Evolutionary conservation across 2,113 vertebrate genomes (phyloP).

Genomic region (Atlantisia rogersi): DNA sequence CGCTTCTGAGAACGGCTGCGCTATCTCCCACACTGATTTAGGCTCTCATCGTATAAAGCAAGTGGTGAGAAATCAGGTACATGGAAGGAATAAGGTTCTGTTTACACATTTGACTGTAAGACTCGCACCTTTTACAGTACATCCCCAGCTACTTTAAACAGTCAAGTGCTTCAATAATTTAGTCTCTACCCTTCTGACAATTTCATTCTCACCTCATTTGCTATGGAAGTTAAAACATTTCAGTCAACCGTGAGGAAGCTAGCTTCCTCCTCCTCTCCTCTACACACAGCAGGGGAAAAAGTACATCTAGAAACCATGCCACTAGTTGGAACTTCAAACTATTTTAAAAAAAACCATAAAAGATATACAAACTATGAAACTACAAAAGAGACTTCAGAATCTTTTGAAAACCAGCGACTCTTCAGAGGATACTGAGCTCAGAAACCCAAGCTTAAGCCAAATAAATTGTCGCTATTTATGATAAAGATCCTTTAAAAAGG

Average conservation of each 20-base stretch:
- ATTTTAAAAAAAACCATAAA: not conserved
- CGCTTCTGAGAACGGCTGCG: not conserved
- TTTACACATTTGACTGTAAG: slow-evolving; percentile 64
- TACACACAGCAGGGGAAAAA: not conserved
- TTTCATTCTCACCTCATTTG: slow-evolving; percentile 76
- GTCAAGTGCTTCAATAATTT: slow-evolving; percentile 51
- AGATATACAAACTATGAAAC: not conserved
- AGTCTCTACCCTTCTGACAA: slow-evolving; percentile 69
- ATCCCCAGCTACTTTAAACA: slow-evolving; percentile 56
- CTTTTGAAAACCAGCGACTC: not conserved
- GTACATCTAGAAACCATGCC: not conserved
- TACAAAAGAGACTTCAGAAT: not conserved
- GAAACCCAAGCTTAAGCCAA: not conserved
- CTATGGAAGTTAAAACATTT: slow-evolving; percentile 71
- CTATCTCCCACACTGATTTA: slow-evolving; percentile 35
- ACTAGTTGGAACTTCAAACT: slow-evolving; percentile 27
- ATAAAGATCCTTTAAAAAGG: not conserved
- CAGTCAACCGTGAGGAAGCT: slow-evolving; percentile 62
- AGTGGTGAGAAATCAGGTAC: slow-evolving; percentile 60
- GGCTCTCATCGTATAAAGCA: slow-evolving; percentile 35
- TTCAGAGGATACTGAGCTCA: not conserved
- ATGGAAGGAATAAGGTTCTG: slow-evolving; percentile 41
- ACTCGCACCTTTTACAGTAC: slow-evolving; percentile 62
- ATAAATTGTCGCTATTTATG: not conserved
- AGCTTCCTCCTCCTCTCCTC: not conserved